phyloP scores from a whole-genome alignment of 2,888 invertebrate species.

The Mesorhabditis spiculigera region DNA sequence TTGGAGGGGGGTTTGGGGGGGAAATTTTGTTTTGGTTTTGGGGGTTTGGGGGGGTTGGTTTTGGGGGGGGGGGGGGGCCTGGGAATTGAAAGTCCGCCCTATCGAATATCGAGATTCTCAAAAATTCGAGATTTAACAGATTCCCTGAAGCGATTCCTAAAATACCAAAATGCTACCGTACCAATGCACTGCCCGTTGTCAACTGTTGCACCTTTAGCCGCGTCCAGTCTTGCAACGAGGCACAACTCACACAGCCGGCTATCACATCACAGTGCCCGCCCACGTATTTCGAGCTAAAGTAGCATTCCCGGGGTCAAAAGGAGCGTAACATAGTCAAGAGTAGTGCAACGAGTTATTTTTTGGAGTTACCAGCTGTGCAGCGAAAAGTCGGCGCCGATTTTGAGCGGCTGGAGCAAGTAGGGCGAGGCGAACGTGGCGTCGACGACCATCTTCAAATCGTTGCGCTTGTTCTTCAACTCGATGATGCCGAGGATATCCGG shows the following conservation, averaged over 20 bases:
- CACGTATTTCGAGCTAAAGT: slow-evolving; percentile 59
- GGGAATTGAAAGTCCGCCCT: too few species aligned
- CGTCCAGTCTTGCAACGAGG: slow-evolving; percentile 28
- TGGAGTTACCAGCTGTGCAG: slow-evolving; percentile 58
- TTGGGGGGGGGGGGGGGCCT: too few species aligned
- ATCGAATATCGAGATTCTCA: too few species aligned
- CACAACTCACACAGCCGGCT: slow-evolving; percentile 54
- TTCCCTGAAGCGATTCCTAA: too few species aligned
- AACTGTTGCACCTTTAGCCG: slow-evolving; percentile 34
- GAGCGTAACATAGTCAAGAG: background rate
- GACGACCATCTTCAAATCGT: slow-evolving; percentile 42
- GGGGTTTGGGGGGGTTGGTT: too few species aligned
- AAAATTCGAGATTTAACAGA: too few species aligned
- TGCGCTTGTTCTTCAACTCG: slow-evolving; percentile 22
- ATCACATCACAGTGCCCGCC: slow-evolving; percentile 61
- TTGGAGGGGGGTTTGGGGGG: too few species aligned
- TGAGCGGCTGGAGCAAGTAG: slow-evolving; percentile 56
- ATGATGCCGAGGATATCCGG: slow-evolving; percentile 58
- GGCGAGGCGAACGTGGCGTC: slow-evolving; percentile 61
- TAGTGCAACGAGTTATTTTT: background rate
- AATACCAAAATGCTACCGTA: background rate
- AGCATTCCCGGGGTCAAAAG: background rate
- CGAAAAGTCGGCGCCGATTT: slow-evolving; percentile 58
- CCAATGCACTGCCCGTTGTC: slow-evolving; percentile 30
- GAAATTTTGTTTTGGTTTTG: too few species aligned